Percentiles rank a stretch among this genome's conserved stretches.
Conservation (phyloP, 2,888 invertebrate genomes). For the Chironomus tentans region DNA sequence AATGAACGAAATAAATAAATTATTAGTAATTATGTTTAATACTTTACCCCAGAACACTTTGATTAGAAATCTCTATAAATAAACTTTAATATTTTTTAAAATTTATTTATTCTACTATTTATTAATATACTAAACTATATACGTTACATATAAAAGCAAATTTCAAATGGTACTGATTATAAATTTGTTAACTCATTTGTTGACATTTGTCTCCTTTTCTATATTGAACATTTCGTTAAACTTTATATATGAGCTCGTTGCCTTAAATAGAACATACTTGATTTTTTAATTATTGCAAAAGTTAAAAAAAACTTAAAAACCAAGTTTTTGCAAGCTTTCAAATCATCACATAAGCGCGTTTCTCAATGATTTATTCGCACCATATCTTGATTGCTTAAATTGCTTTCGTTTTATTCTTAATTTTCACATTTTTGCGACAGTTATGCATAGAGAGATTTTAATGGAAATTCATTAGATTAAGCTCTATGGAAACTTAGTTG, state of each 20-base stretch:
- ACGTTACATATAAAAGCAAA: slow-evolving; percentile 5
- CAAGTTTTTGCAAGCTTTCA: background rate
- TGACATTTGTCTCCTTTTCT: background rate
- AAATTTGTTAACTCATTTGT: background rate
- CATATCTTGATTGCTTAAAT: background rate
- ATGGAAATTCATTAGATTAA: background rate
- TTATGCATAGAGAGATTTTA: no score
- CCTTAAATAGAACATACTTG: background rate
- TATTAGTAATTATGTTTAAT: background rate
- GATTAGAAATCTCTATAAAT: background rate
- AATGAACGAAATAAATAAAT: background rate
- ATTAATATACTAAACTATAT: slow-evolving; percentile 19
- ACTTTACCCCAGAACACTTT: background rate
- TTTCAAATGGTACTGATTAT: no score
- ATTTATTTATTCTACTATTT: background rate
- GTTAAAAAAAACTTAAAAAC: no score
- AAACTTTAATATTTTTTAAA: background rate
- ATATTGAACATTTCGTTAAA: background rate
- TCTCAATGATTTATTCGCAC: background rate
- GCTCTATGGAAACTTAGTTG: no score
- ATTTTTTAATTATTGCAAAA: no score
- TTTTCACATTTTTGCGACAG: background rate
- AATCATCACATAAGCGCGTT: background rate
- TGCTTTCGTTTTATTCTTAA: background rate
- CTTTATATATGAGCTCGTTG: background rate